A percentile compares a stretch with the other conserved stretches of the same genome.
Conservation (phyloP, 2,113 vertebrate species). For the Chionis minor region DNA sequence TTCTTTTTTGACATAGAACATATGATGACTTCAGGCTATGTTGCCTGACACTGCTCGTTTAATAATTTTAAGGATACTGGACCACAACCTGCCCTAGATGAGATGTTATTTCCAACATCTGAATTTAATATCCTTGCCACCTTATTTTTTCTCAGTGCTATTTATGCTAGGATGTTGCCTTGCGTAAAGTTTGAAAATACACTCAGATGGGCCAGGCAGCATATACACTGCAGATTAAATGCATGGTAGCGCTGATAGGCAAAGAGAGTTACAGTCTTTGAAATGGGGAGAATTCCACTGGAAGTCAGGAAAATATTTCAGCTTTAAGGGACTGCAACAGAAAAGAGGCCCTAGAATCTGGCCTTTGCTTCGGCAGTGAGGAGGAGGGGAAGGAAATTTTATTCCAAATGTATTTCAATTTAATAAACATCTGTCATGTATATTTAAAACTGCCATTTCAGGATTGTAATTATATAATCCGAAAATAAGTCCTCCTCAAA, state of each 20-base stretch:
- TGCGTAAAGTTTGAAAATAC: not conserved
- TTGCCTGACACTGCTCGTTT: not conserved
- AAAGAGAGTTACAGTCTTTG: not conserved
- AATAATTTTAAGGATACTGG: not conserved
- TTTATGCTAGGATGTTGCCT: not conserved
- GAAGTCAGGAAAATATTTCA: not conserved
- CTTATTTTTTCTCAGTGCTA: not conserved
- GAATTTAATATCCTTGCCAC: not conserved
- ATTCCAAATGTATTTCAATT: conserved; percentile 12
- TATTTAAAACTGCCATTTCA: conserved; percentile 63
- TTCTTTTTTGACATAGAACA: not conserved
- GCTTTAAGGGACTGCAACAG: not conserved
- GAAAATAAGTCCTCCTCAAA: conserved; percentile 61
- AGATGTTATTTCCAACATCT: not conserved
- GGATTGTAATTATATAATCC: conserved; percentile 71
- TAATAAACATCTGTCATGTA: conserved; percentile 73
- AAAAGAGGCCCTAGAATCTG: not conserved
- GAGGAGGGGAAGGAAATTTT: not conserved
- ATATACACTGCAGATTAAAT: accelerated
- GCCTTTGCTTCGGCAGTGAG: not conserved
- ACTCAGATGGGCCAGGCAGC: not conserved
- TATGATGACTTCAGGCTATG: not conserved
- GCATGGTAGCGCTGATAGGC: not conserved
- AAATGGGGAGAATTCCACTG: not conserved
- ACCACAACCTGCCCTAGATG: not conserved